Base-by-base conservation (phyloP, 2,888 invertebrate genomes). In the Ochropleura plecta region DNA sequence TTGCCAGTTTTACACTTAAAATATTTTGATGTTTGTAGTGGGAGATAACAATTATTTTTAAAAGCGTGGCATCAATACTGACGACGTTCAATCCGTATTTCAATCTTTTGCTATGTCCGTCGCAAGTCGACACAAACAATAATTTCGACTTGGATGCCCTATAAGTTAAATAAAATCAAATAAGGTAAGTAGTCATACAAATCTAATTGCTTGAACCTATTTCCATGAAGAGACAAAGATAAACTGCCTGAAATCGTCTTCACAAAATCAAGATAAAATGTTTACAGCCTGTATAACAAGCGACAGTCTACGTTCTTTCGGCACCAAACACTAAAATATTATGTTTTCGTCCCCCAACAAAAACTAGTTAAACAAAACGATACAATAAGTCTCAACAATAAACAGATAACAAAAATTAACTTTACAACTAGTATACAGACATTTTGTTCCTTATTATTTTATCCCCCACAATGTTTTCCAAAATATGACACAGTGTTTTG, bases 341-440 rank as follows among this genome's bases (percentile, higher is more conserved):
- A 84, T 88, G 82, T 88, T 80, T 84, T 73, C 82, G 85, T 74
- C 63, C 77, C 80, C 77, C 76, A 77, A 80, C 91, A 90, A 89
- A 92, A 93, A 91, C 91, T 91, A 92, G 93, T 94, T 93, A 93
- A 91, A 92, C 89, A 88, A 93, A 94, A 94, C 93, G 91, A 93
- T 93, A 94, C 95, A 95, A 95, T 95, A 95, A 95, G 95, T 95
- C 92, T 90, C 85, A 86, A 83, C 91, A 87, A 91, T 93, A 92
- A 93, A 93, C 88, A 84, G 79, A 77, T 78, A 85, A 90, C 86
- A 81, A 89, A 89, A 92, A 93, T 92, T 90, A 92, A 90, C 90
- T 86, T 76, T 76, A 82, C 81, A 83, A 85, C 82, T 82, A 82
- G 76, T 71, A 66, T 71, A 78, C 77, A 81, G 62, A 77, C 65